These are phyloP conservation scores for Drosophila quinaria DNA, from an alignment of 2,888 invertebrate species.

Conservation along the genomic window DNA sequence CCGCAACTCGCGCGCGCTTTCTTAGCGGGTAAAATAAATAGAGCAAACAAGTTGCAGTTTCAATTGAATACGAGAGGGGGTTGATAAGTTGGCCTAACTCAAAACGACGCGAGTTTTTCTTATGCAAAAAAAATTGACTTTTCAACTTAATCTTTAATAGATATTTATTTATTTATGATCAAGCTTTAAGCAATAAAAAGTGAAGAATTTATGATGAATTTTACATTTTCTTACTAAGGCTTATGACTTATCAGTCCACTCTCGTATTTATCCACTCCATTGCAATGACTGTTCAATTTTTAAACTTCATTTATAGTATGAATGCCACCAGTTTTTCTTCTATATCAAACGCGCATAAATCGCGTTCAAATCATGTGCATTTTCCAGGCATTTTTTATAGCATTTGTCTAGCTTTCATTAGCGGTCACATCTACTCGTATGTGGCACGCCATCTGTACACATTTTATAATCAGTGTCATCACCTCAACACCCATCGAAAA, in stretches of 20 bases:
- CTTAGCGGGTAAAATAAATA: constrained; percentile 7
- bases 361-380: constrained; percentile 12
- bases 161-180: no score
- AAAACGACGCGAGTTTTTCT: no score
- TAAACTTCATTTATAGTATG: constrained; percentile 7
- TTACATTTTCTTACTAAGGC: no score
- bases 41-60: constrained; percentile 8
- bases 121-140: no score
- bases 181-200: no score
- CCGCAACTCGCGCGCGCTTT: constrained; percentile 4
- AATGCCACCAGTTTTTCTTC: background rate
- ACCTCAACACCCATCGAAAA: constrained; percentile 62
- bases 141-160: no score
- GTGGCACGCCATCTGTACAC: constrained; percentile 47
- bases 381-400: constrained; percentile 11
- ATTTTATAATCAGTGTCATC: constrained; percentile 77
- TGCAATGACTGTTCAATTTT: constrained; percentile 18
- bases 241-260: no score
- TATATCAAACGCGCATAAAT: constrained; percentile 24
- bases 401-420: constrained; percentile 13
- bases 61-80: background rate
- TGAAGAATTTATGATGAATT: no score
- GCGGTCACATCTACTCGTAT: constrained; percentile 3
- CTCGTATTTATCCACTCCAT: constrained; percentile 1
- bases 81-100: no score